Evolutionary conservation across 2,888 invertebrate genomes (phyloP).

Genomic region (Lottia scabra): DNA sequence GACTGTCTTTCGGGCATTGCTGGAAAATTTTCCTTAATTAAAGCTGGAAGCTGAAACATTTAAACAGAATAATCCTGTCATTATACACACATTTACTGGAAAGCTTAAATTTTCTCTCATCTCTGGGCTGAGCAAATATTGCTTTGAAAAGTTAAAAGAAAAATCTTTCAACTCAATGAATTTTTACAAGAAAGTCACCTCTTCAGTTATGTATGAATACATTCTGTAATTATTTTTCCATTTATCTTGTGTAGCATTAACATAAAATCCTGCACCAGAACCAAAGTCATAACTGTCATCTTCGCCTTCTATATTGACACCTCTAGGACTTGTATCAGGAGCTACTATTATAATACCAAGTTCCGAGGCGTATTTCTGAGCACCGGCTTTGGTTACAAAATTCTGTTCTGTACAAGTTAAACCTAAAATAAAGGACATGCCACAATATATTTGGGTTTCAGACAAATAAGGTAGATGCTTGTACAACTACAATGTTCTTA

Average conservation of each 20-base stretch:
- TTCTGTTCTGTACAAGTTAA: conserved; percentile 95
- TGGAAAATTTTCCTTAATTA: conserved; percentile 83
- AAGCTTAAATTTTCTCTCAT: too few species aligned
- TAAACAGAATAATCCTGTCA: not conserved
- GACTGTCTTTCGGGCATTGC: conserved; percentile 67
- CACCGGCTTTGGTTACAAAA: conserved; percentile 95
- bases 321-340: conserved; percentile 96
- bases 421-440: conserved; percentile 66
- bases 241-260: conserved; percentile 90
- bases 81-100: too few species aligned
- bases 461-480: conserved; percentile 31
- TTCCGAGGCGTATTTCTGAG: conserved; percentile 89
- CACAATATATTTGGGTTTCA: too few species aligned
- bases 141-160: too few species aligned
- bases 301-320: conserved; percentile 89
- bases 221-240: conserved; percentile 95
- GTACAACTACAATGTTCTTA: conserved; percentile 36
- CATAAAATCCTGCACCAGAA: conserved; percentile 93
- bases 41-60: conserved; percentile 74
- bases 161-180: too few species aligned
- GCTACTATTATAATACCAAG: conserved; percentile 88
- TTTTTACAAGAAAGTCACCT: too few species aligned
- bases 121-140: too few species aligned
- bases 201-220: conserved; percentile 93
- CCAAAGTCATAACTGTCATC: conserved; percentile 96